Evolutionary conservation across 2,797 vertebrate genomes (phyloP), one percentile per base, ranked within the genome.

Genomic region (Tapera naevia): DNA sequence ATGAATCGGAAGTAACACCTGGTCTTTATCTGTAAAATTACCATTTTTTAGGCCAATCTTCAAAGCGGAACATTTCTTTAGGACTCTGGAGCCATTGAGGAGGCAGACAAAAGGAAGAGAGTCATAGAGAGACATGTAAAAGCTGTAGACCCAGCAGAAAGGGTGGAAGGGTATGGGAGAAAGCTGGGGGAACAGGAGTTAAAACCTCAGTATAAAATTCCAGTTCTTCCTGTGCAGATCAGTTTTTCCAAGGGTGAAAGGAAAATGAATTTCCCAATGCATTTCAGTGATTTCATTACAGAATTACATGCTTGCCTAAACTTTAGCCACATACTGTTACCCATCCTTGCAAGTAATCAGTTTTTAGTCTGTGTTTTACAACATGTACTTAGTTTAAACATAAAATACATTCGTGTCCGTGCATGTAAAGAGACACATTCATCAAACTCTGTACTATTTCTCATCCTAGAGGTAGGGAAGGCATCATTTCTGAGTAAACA

Each of bases 61-160:
- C 94, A 96, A 96, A 95, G 94, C 91, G 53, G 82, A 93, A 93
- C 79, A 75, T 95, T 97, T 97, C 94, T 97, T 96, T 96, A 95
- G 89, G 96, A 94, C 91, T 97, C 89, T 85, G 94, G 91, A 95
- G 86, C 92, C 93, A 92, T 91, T 95, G 94, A 96, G 94, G 88
- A 95, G 74, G 88, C 95, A 96, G 93, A 95, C 94, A 96, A 96
- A 97, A 91, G 95, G 94, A 93, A 91, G 79, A 94, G 88, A 96
- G 93, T 94, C 86, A 75, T n/a, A 67, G 72, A 94, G 93, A 95
- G 94, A 89, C 85, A 54, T 35, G 93, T 93, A 94, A 94, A 94
- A 94, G 83, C 85, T 95, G 86, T 84, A 90, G 91, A 90, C 74
- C 90, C 67, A 89, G 91, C 71, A 93, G 87, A 95, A 90, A 95